Percentiles rank a stretch among this genome's conserved stretches.
Evolutionary conservation across 2,888 invertebrate species (phyloP).

Genomic region (Tipula lateralis): DNA sequence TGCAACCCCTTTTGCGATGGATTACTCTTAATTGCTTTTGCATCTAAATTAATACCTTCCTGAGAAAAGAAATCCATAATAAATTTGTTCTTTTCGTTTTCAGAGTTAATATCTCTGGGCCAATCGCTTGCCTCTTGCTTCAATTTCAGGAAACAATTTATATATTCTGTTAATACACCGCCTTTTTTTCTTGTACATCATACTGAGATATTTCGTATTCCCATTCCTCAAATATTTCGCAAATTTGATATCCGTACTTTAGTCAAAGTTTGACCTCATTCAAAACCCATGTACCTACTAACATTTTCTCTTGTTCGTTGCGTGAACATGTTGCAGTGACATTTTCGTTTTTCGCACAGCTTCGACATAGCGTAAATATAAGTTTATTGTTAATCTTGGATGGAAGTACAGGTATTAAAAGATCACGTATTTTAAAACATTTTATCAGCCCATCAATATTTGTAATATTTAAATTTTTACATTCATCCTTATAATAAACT

Average conservation of each 20-base stretch:
- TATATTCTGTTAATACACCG: background rate
- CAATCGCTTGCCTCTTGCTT: background rate
- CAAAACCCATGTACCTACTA: background rate
- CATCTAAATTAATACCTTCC: background rate
- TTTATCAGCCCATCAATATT: background rate
- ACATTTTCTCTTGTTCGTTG: background rate
- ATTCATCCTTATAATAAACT: too few relatives aligned
- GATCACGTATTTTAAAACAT: background rate
- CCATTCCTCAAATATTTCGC: background rate
- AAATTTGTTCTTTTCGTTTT: background rate
- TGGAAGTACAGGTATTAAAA: background rate
- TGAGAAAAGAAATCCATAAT: background rate
- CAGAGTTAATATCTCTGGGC: background rate
- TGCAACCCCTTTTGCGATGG: too few relatives aligned
- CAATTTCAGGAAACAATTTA: background rate
- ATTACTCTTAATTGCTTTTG: background rate
- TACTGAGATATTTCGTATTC: too few relatives aligned
- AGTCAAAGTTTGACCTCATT: background rate
- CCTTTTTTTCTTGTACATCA: too few relatives aligned
- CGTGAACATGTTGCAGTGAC: background rate
- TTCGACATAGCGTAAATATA: background rate
- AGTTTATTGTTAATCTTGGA: background rate
- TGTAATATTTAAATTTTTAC: too few relatives aligned
- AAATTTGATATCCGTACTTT: background rate
- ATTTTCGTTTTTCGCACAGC: background rate